These are phyloP conservation scores for Macquaria australasica DNA, from an alignment of 2,113 vertebrate species.

Conservation along the genomic window DNA sequence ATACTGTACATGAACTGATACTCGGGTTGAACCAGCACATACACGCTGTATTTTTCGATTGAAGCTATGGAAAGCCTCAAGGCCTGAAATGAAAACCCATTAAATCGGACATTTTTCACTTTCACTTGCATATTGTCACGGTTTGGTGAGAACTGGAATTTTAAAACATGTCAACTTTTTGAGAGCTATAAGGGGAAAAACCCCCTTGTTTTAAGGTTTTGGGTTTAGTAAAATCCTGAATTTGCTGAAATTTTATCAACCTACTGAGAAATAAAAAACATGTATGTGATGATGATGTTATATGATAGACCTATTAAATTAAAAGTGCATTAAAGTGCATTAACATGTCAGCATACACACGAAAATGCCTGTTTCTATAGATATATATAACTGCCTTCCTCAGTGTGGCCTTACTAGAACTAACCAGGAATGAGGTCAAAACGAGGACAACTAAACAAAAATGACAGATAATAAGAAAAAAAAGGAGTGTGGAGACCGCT, in stretches of 20 bases:
- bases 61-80: constrained; percentile 49
- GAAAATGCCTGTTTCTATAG: too few species aligned
- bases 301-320: too few species aligned
- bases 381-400: too few species aligned
- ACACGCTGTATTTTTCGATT: constrained; percentile 11
- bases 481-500: too few species aligned
- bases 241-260: not conserved
- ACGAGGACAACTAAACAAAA: too few species aligned
- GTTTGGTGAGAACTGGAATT: constrained; percentile 24
- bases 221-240: not conserved
- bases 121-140: constrained; percentile 43
- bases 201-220: not conserved
- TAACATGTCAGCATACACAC: too few species aligned
- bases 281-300: too few species aligned
- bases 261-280: not conserved
- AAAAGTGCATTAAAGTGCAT: too few species aligned
- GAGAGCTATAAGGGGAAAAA: not conserved
- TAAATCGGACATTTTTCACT: constrained; percentile 61
- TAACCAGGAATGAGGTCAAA: too few species aligned
- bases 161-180: constrained; percentile 19
- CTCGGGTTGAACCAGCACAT: constrained; percentile 29
- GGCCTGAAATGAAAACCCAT: constrained; percentile 61
- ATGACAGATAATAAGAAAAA: too few species aligned
- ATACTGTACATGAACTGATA: constrained; percentile 22
- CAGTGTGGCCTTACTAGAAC: too few species aligned